These are phyloP conservation scores for Lepilemur septentrionalis DNA, from an alignment of 2,797 vertebrate species.

Conservation along the genomic window DNA sequence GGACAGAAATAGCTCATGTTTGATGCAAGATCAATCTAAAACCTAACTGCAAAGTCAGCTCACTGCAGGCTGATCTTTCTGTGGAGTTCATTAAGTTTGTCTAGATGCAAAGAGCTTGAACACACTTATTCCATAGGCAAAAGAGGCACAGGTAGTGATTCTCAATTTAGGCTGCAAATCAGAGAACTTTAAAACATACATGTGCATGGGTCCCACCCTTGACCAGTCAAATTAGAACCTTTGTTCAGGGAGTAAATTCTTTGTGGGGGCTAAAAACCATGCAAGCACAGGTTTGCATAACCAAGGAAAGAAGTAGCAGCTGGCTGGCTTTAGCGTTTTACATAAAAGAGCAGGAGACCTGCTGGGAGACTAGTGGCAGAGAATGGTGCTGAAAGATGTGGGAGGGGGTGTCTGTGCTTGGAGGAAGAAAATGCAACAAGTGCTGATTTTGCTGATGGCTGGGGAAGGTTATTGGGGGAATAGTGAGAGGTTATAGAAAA, in stretches of 20 bases:
- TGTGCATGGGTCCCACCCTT: neutral
- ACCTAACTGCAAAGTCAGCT: neutral
- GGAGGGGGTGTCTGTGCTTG: neutral
- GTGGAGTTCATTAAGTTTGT: neutral
- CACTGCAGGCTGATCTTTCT: neutral
- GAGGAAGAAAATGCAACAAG: neutral
- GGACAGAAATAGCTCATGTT: neutral
- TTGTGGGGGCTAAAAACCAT: neutral
- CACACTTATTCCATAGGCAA: neutral
- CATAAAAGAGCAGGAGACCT: neutral
- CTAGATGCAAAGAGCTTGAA: neutral
- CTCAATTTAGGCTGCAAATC: neutral
- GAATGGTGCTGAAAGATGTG: neutral
- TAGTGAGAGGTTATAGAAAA: neutral
- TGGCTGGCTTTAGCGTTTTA: neutral
- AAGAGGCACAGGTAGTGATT: neutral
- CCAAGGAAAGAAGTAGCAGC: neutral
- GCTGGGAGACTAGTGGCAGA: neutral
- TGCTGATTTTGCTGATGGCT: neutral
- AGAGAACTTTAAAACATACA: neutral
- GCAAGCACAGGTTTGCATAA: neutral
- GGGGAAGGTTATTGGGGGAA: neutral
- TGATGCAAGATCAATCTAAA: conserved; percentile 40
- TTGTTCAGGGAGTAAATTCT: neutral
- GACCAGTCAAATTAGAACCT: neutral